Evolutionary conservation across 2,113 vertebrate species (phyloP), one percentile per base, ranked within the genome.

Genomic region (Oncorhynchus keta): DNA sequence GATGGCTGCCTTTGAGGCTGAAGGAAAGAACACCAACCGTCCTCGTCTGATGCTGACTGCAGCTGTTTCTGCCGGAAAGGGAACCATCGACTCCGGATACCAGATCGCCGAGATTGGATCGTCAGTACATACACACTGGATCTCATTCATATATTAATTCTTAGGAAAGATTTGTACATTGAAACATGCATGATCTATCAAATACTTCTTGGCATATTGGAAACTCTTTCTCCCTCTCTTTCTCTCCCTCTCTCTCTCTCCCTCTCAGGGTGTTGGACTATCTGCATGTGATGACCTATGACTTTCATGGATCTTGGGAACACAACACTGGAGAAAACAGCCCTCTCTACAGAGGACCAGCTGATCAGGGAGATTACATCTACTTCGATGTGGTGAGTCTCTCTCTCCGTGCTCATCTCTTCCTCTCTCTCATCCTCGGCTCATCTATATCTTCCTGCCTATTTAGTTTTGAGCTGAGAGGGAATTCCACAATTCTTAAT

Each of bases 221-320:
- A 45, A 45, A 45, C 9, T 3, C 39, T 26, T 2, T 26, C 26
- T 26, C 26, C 0, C 26, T 1, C 26, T 13, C 11, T 8, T 1
- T 14, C 51, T 14, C 16, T 18, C 3, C 18, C 51, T 4, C 12
- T 1, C 3, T 59, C 5, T 75, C 1, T 83, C 2, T 70, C 68
- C 71, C 70, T 74, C 30, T 26, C 69, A 95, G 95, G 78, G 90
- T 92, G 68, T 80, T 95, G 79, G 94, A 95, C 87, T 95, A 94
- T 74, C 87, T 95, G 84, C 93, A 80, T 2, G 88, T 95, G 78
- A 93, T 95, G 92, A 92, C 93, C 83, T 95, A 95, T 0, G 94
- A 94, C 85, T 92, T 95, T 77, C 90, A 94, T 30, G 93, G 93
- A n/a, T 83, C 85, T 66, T 94, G 93, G 94, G 90, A 90, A 61